phyloP scores from a whole-genome alignment of 1,140 invertebrate species.

The Drosophila setifemur region DNA sequence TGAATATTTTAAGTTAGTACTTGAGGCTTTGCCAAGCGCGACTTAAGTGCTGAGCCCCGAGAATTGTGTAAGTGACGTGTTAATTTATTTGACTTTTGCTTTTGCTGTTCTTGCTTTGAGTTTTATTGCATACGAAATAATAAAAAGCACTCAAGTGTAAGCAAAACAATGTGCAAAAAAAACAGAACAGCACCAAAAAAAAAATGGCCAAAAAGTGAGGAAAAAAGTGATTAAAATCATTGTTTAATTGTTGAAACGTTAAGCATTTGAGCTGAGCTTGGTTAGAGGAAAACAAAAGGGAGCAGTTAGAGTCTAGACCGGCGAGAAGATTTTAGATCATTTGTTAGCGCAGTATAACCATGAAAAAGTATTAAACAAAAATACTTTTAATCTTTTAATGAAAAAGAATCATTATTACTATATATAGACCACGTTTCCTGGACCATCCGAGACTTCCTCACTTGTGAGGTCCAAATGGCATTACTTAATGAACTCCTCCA shows the following conservation, averaged over 20 bases:
- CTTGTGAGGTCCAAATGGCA: constrained; percentile 3
- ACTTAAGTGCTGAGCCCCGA: constrained; percentile 14
- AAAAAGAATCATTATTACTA: too few species aligned
- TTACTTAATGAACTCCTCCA: constrained; percentile 54
- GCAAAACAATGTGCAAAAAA: constrained; percentile 51
- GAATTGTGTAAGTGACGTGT: constrained; percentile 65
- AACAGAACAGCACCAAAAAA: constrained; percentile 19
- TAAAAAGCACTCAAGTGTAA: constrained; percentile 71
- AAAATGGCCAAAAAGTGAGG: constrained; percentile 25
- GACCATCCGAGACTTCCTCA: too few species aligned
- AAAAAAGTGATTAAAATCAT: constrained; percentile 52
- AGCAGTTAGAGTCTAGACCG: background rate
- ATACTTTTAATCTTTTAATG: background rate
- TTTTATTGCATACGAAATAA: constrained; percentile 68
- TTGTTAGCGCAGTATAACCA: background rate
- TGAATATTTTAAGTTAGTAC: constrained; percentile 4
- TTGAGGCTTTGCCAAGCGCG: background rate
- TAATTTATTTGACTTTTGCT: constrained; percentile 74
- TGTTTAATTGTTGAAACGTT: constrained; percentile 49
- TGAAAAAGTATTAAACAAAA: background rate
- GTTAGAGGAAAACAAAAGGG: constrained; percentile 2
- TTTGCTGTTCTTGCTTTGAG: constrained; percentile 48
- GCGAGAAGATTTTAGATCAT: background rate
- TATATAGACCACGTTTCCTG: too few species aligned
- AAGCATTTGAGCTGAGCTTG: constrained; percentile 15